Conservation (phyloP, 2,797 vertebrate species). For the Thripadectes ignobilis region DNA sequence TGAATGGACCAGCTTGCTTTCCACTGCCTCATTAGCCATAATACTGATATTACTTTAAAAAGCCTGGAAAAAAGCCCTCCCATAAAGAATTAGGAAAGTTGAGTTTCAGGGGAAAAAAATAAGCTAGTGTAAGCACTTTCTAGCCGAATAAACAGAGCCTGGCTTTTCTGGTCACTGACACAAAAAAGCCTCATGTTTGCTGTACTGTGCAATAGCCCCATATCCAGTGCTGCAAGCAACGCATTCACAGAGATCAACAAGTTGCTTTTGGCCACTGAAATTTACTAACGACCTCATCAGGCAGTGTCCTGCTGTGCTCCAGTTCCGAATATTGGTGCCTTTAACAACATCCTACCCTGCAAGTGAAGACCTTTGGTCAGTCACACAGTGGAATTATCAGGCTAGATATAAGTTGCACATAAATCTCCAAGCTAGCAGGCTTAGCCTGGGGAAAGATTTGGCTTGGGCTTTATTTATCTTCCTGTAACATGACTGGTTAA, state of each 20-base stretch:
- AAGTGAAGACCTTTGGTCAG: slow-evolving; percentile 37
- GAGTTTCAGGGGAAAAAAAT: slow-evolving; percentile 54
- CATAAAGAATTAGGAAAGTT: slow-evolving; percentile 52
- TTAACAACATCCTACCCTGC: slow-evolving; percentile 39
- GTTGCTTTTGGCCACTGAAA: slow-evolving; percentile 54
- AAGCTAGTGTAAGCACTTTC: slow-evolving; percentile 71
- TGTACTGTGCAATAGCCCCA: slow-evolving; percentile 11
- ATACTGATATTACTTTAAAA: slow-evolving; percentile 76
- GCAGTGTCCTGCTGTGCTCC: slow-evolving; percentile 12
- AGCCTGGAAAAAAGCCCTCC: slow-evolving; percentile 60
- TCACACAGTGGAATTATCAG: neutral
- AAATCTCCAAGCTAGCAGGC: slow-evolving; percentile 17
- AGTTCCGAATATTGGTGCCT: slow-evolving; percentile 2
- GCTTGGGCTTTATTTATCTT: slow-evolving; percentile 50
- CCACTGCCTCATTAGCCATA: slow-evolving; percentile 80
- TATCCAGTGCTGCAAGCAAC: neutral
- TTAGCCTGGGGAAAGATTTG: slow-evolving; percentile 15
- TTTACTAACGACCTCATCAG: slow-evolving; percentile 19
- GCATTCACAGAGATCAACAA: neutral
- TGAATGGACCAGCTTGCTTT: slow-evolving; percentile 82
- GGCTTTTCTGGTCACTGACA: slow-evolving; percentile 43
- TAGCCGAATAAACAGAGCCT: slow-evolving; percentile 52
- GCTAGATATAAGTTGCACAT: slow-evolving; percentile 25
- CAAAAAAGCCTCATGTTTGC: slow-evolving; percentile 31
- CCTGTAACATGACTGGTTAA: slow-evolving; percentile 35